Conservation (phyloP, 2,797 vertebrate species). For the Macrochelys suwanniensis region DNA sequence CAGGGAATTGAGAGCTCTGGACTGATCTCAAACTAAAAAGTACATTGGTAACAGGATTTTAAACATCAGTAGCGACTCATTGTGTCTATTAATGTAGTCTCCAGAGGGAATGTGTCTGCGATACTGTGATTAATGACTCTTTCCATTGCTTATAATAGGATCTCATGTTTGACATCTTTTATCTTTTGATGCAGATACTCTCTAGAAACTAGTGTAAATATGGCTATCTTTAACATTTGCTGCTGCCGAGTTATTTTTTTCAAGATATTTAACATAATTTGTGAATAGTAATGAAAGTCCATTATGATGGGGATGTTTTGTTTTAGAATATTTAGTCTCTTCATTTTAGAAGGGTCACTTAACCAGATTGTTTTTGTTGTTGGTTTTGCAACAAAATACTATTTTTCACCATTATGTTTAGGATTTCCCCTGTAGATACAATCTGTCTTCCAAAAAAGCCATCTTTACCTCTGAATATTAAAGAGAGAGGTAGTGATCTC, state of each 20-base stretch:
- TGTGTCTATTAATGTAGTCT: background rate
- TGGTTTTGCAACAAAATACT: background rate
- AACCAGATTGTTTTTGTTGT: background rate
- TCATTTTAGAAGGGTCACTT: background rate
- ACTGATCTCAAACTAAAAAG: background rate
- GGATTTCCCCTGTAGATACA: background rate
- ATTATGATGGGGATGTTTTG: background rate
- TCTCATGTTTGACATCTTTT: background rate
- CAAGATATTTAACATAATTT: background rate
- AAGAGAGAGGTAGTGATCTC: background rate
- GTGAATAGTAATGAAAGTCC: constrained; percentile 6
- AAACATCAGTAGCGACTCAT: fast-evolving
- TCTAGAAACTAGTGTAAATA: background rate
- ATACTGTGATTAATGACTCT: background rate
- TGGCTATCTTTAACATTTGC: background rate
- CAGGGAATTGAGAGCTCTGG: background rate
- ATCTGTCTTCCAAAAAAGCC: constrained; percentile 29
- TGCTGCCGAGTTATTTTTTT: background rate
- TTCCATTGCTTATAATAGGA: background rate
- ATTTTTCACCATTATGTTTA: background rate
- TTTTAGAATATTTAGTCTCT: background rate
- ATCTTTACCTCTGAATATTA: background rate
- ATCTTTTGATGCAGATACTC: background rate
- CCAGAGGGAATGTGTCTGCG: background rate
- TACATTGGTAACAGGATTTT: background rate